Evolutionary conservation across 2,797 vertebrate species (phyloP).

Genomic region (Pangasius djambal): DNA sequence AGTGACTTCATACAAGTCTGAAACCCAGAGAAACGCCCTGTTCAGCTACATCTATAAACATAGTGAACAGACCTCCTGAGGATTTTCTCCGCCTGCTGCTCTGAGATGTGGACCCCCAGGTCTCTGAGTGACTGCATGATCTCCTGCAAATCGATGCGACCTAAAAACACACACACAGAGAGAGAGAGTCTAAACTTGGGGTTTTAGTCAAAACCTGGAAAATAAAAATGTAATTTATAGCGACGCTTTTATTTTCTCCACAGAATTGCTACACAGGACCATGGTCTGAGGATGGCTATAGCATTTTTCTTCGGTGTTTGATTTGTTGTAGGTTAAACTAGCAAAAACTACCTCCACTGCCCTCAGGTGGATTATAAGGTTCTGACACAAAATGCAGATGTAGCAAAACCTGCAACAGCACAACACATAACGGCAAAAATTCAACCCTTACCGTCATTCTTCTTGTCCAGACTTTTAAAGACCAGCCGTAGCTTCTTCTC

Average conservation of each 20-base stretch:
- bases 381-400: background rate
- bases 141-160: slow-evolving; percentile 91
- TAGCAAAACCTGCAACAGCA: background rate
- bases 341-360: background rate
- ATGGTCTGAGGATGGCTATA: background rate
- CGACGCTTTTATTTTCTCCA: background rate
- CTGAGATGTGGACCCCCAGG: slow-evolving; percentile 92
- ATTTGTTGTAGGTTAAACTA: background rate
- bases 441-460: slow-evolving; percentile 85
- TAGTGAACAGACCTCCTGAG: slow-evolving; percentile 83
- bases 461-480: slow-evolving; percentile 95
- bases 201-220: no score
- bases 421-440: background rate
- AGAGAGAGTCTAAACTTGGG: no score
- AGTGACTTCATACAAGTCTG: background rate
- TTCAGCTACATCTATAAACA: background rate
- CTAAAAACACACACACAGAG: slow-evolving; percentile 65
- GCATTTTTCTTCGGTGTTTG: background rate
- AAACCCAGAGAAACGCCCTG: background rate
- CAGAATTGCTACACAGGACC: background rate
- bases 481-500: slow-evolving; percentile 95
- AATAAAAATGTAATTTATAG: background rate
- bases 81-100: slow-evolving; percentile 94
- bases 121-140: slow-evolving; percentile 96
- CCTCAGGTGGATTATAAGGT: background rate